Percentiles rank a stretch among this genome's conserved stretches.
phyloP scores from a whole-genome alignment of 64 coral and sea anemone species.

The Cladopsammia gracilis region DNA sequence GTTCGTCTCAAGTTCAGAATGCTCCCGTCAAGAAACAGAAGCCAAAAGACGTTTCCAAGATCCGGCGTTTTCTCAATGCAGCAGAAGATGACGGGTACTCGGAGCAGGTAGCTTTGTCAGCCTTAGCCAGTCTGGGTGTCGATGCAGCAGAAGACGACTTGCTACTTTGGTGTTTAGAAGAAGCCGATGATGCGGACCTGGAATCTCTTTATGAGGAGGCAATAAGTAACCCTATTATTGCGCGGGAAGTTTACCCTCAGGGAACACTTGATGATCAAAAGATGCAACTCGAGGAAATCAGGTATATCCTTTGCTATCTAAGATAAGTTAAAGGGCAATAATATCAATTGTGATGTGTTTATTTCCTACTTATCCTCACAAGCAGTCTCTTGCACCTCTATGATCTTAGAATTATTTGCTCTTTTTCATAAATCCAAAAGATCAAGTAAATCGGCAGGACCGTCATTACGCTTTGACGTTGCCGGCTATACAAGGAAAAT shows the following conservation, averaged over 20 bases:
- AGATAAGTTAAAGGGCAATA: no score
- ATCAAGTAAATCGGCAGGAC: no score
- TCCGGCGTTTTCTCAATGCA: not conserved
- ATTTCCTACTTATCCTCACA: no score
- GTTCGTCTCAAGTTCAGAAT: not conserved
- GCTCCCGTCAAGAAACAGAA: not conserved
- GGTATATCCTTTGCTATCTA: not conserved
- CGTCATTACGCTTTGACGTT: no score
- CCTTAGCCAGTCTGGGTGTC: slow-evolving; percentile 28
- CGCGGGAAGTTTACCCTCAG: not conserved
- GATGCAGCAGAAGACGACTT: slow-evolving; percentile 59
- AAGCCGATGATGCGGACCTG: slow-evolving; percentile 39
- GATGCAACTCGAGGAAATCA: not conserved
- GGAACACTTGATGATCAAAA: not conserved
- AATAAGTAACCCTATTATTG: slow-evolving; percentile 22
- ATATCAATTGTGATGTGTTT: no score
- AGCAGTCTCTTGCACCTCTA: no score
- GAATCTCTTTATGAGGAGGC: slow-evolving; percentile 44
- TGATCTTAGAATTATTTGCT: no score
- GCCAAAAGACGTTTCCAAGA: slow-evolving; percentile 9
- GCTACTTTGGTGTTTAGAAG: slow-evolving; percentile 27
- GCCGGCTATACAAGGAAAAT: no score
- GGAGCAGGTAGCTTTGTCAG: slow-evolving; percentile 33
- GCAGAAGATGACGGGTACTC: slow-evolving; percentile 34
- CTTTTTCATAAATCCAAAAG: no score